Conservation (phyloP, 64 coral and sea anemone species). For the Porites australiensis region DNA sequence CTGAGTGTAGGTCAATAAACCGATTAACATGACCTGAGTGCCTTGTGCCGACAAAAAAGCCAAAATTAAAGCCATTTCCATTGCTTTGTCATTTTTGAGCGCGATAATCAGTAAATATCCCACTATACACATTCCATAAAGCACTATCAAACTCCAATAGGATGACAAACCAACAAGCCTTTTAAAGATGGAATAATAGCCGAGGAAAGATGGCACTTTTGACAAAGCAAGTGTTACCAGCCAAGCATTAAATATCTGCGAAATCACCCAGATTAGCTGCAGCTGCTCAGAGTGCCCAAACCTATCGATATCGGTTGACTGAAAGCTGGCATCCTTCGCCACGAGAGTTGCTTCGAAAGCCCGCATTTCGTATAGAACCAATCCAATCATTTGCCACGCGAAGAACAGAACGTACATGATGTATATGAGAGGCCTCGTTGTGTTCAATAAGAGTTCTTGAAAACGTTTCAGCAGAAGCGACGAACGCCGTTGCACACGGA, state of each 20-base stretch:
- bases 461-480: not conserved
- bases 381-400: conserved; percentile 14
- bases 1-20: conserved; percentile 10
- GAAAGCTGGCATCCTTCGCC: not conserved
- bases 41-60: not conserved
- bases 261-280: not conserved
- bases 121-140: not conserved
- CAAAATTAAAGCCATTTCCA: conserved; percentile 9
- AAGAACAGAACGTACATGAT: not conserved
- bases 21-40: not conserved
- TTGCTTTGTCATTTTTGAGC: not conserved
- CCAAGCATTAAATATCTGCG: not conserved
- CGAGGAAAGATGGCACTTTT: conserved; percentile 6
- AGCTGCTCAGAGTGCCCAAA: not conserved
- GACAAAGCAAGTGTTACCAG: conserved; percentile 1
- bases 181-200: not conserved
- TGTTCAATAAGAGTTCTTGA: not conserved
- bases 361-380: conserved; percentile 5
- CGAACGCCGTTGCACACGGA: not conserved
- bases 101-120: not conserved
- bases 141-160: conserved; percentile 3
- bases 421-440: not conserved
- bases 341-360: not conserved
- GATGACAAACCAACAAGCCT: conserved; percentile 7
- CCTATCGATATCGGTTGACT: not conserved